Percentiles rank a stretch among this genome's conserved stretches.
Evolutionary conservation across 2,888 invertebrate genomes (phyloP).

Genomic region (Globia sparganii): DNA sequence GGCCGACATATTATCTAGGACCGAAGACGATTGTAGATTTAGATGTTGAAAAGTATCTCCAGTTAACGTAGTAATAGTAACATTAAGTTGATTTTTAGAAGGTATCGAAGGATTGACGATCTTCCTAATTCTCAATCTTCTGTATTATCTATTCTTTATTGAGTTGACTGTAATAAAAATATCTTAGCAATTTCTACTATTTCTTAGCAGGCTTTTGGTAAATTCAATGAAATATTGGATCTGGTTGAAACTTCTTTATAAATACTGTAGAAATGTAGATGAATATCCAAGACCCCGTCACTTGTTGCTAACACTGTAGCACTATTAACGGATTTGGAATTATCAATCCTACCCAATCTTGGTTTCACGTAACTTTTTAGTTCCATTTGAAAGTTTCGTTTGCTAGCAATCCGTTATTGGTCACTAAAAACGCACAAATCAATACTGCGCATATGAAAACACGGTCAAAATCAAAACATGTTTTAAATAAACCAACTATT

Average conservation of each 20-base stretch:
- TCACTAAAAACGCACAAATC: background rate
- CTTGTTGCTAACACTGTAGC: background rate
- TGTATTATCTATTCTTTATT: background rate
- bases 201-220: background rate
- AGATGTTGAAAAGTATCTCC: background rate
- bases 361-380: background rate
- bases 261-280: too few species aligned
- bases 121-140: background rate
- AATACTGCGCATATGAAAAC: background rate
- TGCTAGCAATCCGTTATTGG: background rate
- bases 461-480: background rate
- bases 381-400: background rate
- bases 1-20: slow-evolving; percentile 67
- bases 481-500: slow-evolving; percentile 14
- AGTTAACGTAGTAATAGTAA: background rate
- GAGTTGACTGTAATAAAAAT: background rate
- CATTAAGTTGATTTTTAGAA: background rate
- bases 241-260: background rate
- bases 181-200: too few species aligned
- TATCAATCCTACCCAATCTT: background rate
- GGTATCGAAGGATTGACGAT: too few species aligned
- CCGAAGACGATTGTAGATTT: slow-evolving; percentile 24
- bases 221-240: slow-evolving; percentile 1
- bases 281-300: background rate
- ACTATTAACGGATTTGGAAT: background rate